Evolutionary conservation across 2,113 vertebrate genomes (phyloP).

Genomic region (Syrmaticus mikado): DNA sequence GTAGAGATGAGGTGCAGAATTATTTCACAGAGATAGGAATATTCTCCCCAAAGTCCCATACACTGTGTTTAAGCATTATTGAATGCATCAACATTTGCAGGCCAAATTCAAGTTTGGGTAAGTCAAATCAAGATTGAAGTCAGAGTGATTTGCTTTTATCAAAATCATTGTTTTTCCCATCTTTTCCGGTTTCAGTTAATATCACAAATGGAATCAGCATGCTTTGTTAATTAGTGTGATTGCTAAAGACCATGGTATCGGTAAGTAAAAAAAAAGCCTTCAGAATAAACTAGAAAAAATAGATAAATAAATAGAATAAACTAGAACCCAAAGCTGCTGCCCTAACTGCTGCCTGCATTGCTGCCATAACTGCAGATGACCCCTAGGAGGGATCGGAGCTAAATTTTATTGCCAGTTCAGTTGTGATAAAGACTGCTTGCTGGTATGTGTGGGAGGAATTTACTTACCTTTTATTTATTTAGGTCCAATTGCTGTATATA

Average conservation of each 20-base stretch:
- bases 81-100: neutral
- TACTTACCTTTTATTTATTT: neutral
- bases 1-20: neutral
- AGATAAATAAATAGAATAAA: neutral
- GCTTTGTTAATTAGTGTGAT: neutral
- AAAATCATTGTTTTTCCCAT: neutral
- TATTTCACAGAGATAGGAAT: fast-evolving
- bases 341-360: neutral
- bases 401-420: neutral
- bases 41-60: neutral
- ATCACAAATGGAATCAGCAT: neutral
- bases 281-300: neutral
- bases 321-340: neutral
- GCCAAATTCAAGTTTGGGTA: neutral
- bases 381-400: fast-evolving
- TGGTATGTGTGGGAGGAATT: neutral
- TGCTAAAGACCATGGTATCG: neutral
- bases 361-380: neutral
- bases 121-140: neutral
- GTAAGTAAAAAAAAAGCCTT: neutral
- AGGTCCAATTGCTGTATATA: neutral
- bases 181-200: neutral
- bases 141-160: neutral
- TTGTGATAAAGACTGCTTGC: fast-evolving
- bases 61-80: neutral